A percentile compares a stretch with the other conserved stretches of the same genome.
Conservation (phyloP, 2,888 invertebrate genomes). For the Tachystola acroxantha region DNA sequence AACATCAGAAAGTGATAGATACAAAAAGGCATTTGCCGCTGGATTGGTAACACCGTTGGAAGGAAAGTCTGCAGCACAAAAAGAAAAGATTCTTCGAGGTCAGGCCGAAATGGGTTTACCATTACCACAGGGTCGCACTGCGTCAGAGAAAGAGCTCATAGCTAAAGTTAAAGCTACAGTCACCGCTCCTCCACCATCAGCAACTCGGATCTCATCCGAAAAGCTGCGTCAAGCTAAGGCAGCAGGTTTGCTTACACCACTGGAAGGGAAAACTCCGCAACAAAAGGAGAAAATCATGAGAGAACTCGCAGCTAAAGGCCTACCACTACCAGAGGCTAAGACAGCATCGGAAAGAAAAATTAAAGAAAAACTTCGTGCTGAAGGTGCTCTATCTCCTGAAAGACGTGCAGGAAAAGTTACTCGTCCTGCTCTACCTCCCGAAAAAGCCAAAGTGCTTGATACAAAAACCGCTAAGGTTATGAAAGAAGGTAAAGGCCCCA, state of each 20-base stretch:
- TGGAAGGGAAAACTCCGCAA: conserved; percentile 26
- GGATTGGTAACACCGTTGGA: conserved; percentile 12
- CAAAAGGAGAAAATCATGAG: conserved; percentile 27
- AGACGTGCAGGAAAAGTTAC: conserved; percentile 18
- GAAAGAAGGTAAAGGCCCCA: conserved; percentile 28
- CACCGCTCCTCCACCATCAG: conserved; percentile 13
- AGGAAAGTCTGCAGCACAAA: conserved; percentile 26
- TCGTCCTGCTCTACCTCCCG: conserved; percentile 7
- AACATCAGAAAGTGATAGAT: conserved; percentile 13
- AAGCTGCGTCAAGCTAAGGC: conserved; percentile 13
- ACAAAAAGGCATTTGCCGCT: conserved; percentile 12
- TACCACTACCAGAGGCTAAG: conserved; percentile 27
- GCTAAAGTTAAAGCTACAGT: conserved; percentile 17
- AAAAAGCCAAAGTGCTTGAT: conserved; percentile 20
- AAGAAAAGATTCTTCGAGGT: conserved; percentile 28
- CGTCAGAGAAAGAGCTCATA: conserved; percentile 26
- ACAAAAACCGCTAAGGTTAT: conserved; percentile 24
- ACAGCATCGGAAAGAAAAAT: conserved; percentile 25
- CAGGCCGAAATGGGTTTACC: conserved; percentile 24
- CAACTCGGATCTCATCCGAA: conserved; percentile 19
- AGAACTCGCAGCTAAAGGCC: conserved; percentile 19
- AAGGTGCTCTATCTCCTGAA: conserved; percentile 5
- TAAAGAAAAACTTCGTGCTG: conserved; percentile 20
- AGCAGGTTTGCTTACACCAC: conserved; percentile 24
- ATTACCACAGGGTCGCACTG: conserved; percentile 22